Evolutionary conservation across 1,140 invertebrate genomes (phyloP), one percentile per base, ranked within the genome.

Genomic region (Harlomillsia oculata): DNA sequence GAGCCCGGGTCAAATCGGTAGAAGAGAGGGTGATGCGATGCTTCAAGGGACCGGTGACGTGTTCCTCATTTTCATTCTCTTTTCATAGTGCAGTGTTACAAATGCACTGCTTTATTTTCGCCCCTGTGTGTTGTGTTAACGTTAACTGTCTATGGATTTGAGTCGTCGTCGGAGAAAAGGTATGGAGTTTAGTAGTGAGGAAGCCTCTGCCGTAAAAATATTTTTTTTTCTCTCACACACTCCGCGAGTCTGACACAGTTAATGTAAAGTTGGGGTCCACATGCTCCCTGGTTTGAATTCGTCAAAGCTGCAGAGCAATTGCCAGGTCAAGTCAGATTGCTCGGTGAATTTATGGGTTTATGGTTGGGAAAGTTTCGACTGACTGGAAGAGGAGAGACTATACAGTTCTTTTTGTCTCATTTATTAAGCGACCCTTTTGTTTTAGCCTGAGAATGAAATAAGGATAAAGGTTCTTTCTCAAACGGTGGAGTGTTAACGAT

Each of bases 311-410:
- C 6, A n/a, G 29, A 43, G 29, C 48, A 43, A 60, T 50, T 50
- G 52, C 37, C 44, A 60, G 58, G 58, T 60, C 58, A 60, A 60
- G 52, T 59, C 57, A 54, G 46, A 55, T 51, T 48, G 43, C 52
- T 34, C n/a, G 13, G 51, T 60, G 40, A 55, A 60, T 60, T 60
- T 60, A 60, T 60, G 58, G 55, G 52, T 60, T 60, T 60, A 60
- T 60, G 58, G 58, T 60, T 60, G 45, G 50, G 49, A 53, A 54
- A 59, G 26, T 53, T 53, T 48, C 26, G 41, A 44, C 30, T 29
- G 9, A 25, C n/a, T 41, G 43, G 34, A 36, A 25, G 45, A 48
- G 36, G 34, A 39, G 20, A 23, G 13, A 9, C 9, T 23, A 25
- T 23, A 30, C 11, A n/a, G 14, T 41, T 32, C 44, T 48, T 41